A percentile compares a stretch with the other conserved stretches of the same genome.
Conservation (phyloP, 2,113 vertebrate species). For the Oryctolagus cuniculus region DNA sequence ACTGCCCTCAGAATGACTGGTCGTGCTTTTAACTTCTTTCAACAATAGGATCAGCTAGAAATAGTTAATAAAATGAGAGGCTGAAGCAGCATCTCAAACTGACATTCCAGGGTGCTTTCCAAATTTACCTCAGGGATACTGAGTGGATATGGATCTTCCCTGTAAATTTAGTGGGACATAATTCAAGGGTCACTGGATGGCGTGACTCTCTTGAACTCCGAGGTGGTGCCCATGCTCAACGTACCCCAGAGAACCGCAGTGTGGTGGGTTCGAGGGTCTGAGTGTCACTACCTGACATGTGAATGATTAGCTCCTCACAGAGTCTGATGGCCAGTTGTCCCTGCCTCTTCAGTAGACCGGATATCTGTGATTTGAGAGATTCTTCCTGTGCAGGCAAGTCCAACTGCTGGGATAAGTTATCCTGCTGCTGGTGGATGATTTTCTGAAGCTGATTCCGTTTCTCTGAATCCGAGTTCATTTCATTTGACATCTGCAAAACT, state of each 20-base stretch:
- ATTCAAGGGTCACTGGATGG: not conserved
- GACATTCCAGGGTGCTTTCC: not conserved
- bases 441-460: conserved; percentile 51
- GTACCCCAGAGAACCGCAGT: not conserved
- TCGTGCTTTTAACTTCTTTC: not conserved
- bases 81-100: not conserved
- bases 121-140: not conserved
- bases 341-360: conserved; percentile 58
- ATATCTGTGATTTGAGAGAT: conserved; percentile 64
- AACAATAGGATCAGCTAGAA: not conserved
- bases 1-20: not conserved
- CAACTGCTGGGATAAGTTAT: conserved; percentile 51
- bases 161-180: not conserved
- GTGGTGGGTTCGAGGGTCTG: not conserved
- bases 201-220: not conserved
- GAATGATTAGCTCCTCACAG: conserved; percentile 70
- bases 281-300: conserved; percentile 61
- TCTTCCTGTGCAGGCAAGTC: not conserved
- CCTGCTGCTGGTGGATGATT: conserved; percentile 12
- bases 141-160: not conserved
- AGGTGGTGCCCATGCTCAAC: rapidly evolving
- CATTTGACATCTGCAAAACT: conserved; percentile 72
- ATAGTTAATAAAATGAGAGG: not conserved
- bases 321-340: conserved; percentile 64
- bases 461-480: conserved; percentile 62